Evolutionary conservation across 2,797 vertebrate species (phyloP), one percentile per base, ranked within the genome.

Genomic region (Acrocephalus scirpaceus): DNA sequence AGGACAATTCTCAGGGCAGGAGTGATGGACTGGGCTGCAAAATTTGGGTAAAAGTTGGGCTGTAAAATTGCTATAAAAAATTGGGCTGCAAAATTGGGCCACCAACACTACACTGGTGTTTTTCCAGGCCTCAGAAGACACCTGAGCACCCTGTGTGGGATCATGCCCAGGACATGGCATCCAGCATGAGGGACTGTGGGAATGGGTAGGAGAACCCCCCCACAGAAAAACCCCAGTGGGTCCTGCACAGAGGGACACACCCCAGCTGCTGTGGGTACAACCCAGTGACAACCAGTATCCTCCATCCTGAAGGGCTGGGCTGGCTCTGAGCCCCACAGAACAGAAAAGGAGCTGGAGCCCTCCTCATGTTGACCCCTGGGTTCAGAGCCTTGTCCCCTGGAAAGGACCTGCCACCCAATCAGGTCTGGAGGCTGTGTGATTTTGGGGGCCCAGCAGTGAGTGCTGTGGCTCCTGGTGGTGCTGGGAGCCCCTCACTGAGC

Each of bases 361-460:
- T 42, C 30, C 48, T 44, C 1, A 0, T 11, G 21, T 2, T 48
- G 22, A 86, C 2, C 22, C 36, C 16, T 0, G 1, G 36, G 23
- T 22, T 48, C 47, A 79, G 34, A 65, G 34, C 47, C n/a, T 23
- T 11, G n/a, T 27, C 5, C 38, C 23, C 25, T 21, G 42, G 16
- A 44, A 50, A 19, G 34, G 57, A 27, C 5, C 15, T 53, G 82
- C 10, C 58, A 40, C 21, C 45, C 26, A 13, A 0, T 1, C 48
- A 29, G 36, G 13, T 0, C 3, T 2, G 9, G 48, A 13, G 16
- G 7, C 3, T 12, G 36, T 30, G 54, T 48, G 57, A 3, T 29
- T 57, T 6, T 56, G 67, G 42, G 26, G 40, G 16, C 8, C 12
- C 42, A 36, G 32, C 57, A 53, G 53, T 0, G 1, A 34, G n/a